Base-by-base conservation (phyloP, 2,797 vertebrate genomes). In the Anas bernieri region DNA sequence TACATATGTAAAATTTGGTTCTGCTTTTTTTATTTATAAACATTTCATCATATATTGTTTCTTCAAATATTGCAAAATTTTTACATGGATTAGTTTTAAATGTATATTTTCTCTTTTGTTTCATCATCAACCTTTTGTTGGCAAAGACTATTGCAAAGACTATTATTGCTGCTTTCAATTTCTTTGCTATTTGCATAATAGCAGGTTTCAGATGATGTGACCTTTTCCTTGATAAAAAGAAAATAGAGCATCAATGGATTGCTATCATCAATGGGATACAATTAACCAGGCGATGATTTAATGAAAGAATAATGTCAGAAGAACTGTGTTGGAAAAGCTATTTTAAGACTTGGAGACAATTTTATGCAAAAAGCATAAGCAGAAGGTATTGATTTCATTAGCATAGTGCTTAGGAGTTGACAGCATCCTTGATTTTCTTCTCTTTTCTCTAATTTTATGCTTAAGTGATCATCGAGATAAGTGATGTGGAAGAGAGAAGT, bases 141-240 rank as follows among this genome's bases (percentile, higher is more conserved):
- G 37, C 43, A 90, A 64, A 45, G 43, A 45, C 43, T 45, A 45
- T 45, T 45, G 66, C 72, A 94, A 66, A 92, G 78, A 66, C 78
- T 88, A 74, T 96, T 95, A 96, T 96, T 97, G 92, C 61, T 79
- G 56, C 87, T 85, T 96, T 95, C 81, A 96, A 75, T 96, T 94
- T 95, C 96, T 95, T 97, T 97, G 83, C 82, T 97, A 72, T 96
- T 97, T 97, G 67, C 91, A 95, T 96, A 97, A 97, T 96, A 96
- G 79, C 82, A 73, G 90, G 94, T 92, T 97, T 96, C 92, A 93
- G 66, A 18, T 93, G 80, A 93, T 91, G 86, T 94, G 96, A 97
- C 91, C 92, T 97, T 97, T 97, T 94, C 64, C 92, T 96, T 95
- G 95, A 94, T 96, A 91, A 92, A 96, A 96, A 95, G 86, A 94